A percentile compares a stretch with the other conserved stretches of the same genome.
phyloP scores from a whole-genome alignment of 2,888 invertebrate genomes.

The Napeogenes sylphis region DNA sequence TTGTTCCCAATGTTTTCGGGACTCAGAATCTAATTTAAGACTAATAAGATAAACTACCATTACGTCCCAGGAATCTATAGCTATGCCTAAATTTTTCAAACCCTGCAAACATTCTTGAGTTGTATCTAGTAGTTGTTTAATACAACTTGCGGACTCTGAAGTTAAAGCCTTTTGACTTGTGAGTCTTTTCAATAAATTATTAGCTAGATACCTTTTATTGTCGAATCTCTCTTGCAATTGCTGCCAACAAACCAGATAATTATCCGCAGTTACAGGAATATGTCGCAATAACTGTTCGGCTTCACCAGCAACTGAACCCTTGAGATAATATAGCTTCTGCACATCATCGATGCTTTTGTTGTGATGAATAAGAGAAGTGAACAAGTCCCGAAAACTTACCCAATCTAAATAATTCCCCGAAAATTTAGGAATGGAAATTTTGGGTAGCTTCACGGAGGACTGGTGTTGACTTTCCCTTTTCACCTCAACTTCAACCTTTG shows the following conservation, averaged over 20 bases:
- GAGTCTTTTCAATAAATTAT: conserved; percentile 14
- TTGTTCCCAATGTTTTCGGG: conserved; percentile 9
- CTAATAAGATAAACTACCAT: not conserved
- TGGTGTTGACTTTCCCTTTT: too few species aligned
- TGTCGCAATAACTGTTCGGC: conserved; percentile 33
- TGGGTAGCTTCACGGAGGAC: too few species aligned
- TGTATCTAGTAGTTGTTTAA: conserved; percentile 16
- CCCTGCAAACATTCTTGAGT: conserved; percentile 14
- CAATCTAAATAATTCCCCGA: too few species aligned
- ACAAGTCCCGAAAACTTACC: too few species aligned
- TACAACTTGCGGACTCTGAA: conserved; percentile 8
- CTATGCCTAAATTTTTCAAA: conserved; percentile 13
- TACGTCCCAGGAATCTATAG: conserved; percentile 16
- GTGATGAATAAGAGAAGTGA: too few species aligned
- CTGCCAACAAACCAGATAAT: conserved; percentile 17
- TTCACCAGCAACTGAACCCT: conserved; percentile 23
- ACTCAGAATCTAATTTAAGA: conserved; percentile 1
- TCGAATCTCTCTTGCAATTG: conserved; percentile 14
- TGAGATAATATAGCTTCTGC: too few species aligned
- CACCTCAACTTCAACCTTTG: conserved; percentile 1
- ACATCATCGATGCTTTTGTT: too few species aligned
- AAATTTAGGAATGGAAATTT: too few species aligned
- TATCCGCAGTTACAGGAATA: conserved; percentile 11
- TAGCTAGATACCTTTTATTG: conserved; percentile 16
- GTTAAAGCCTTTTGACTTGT: conserved; percentile 12